Evolutionary conservation across 1,140 invertebrate species (phyloP), one percentile per base, ranked within the genome.

Genomic region (Drosophila athabasca): DNA sequence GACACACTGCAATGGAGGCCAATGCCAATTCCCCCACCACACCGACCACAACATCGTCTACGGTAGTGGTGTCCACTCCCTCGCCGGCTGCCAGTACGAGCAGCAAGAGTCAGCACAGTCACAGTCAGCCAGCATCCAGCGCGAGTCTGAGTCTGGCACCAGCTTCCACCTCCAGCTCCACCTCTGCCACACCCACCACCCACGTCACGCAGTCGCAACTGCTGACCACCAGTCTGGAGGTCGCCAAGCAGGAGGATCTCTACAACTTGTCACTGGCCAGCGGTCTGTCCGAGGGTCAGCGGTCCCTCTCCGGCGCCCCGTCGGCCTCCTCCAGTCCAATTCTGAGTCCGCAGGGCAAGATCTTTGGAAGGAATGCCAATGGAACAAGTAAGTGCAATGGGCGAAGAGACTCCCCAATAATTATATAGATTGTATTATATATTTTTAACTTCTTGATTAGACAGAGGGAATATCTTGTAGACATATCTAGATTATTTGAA

Each of bases 331-430:
- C 91, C 51, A 92, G 76, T 67, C 91, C 91, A 19, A 90, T 92
- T 19, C 50, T 92, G n/a, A 91, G 90, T 78, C 90, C 91, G 35
- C 88, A 90, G 46, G 90, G 90, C 62, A 92, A 92, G 60, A 92
- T 92, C 13, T 82, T 92, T 29, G 92, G 92, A 48, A 82, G 92
- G 46, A 92, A 92, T 78, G 89, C 90, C 6, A 92, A 92, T 73
- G 92, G 92, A 19, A 92, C 92, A 80, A 89, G 92, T 92, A 66
- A 92, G 92, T 92, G 44, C 11, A 39, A 39, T 11, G 11, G 35
- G 31, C 6, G 31, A 39, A 13, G 11, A 39, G 35, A 39, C 13
- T 39, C 35, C 35, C 35, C 11, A 39, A 39, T 13, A 39, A 39
- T 5, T 39, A 39, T 39, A 39, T 13, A 13, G 3, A 13, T 39